These are phyloP conservation scores for Ochlodes sylvanus DNA, from an alignment of 2,888 invertebrate species.

Conservation along the genomic window DNA sequence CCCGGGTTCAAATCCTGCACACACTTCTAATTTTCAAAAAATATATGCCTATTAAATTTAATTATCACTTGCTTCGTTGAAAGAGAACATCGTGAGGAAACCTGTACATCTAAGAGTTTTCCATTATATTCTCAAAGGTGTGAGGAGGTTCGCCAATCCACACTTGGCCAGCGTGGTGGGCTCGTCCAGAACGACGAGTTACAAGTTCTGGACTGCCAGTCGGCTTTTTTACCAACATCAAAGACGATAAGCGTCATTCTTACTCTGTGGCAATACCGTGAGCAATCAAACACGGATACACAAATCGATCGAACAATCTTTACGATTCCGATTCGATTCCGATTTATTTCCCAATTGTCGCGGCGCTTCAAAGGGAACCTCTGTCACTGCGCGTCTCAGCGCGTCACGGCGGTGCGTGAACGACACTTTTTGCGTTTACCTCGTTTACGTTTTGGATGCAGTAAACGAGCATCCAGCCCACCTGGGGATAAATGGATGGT, in stretches of 20 bases:
- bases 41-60: too few species aligned
- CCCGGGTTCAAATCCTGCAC: too few species aligned
- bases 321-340: conserved; percentile 71
- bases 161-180: too few species aligned
- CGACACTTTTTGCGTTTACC: conserved; percentile 14
- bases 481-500: background rate
- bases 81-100: too few species aligned
- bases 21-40: too few species aligned
- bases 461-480: background rate
- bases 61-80: too few species aligned
- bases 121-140: too few species aligned
- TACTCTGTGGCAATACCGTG: conserved; percentile 5
- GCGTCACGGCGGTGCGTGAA: conserved; percentile 30
- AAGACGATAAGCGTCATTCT: background rate
- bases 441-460: conserved; percentile 15
- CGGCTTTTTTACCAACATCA: background rate
- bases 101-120: too few species aligned
- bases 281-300: conserved; percentile 61
- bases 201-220: too few species aligned
- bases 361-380: conserved; percentile 63
- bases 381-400: conserved; percentile 66
- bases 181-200: too few species aligned
- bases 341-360: conserved; percentile 65
- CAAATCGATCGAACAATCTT: conserved; percentile 71
- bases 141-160: too few species aligned